These are phyloP conservation scores for Eilema griseolum DNA, from an alignment of 2,888 invertebrate genomes.

Conservation along the genomic window DNA sequence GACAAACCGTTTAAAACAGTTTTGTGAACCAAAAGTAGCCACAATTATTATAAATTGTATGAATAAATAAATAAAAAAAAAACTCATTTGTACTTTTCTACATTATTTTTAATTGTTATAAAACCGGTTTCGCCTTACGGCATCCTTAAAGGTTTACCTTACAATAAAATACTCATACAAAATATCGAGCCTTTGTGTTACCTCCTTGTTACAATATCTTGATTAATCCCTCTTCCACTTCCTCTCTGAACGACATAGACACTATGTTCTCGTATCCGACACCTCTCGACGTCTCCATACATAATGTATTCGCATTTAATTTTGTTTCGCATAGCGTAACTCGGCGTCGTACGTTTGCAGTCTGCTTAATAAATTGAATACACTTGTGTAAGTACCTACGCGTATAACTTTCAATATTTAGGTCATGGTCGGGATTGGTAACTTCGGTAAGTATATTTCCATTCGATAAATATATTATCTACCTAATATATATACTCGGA, in stretches of 20 bases:
- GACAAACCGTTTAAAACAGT: no score
- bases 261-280: slow-evolving; percentile 9
- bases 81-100: no score
- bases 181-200: background rate
- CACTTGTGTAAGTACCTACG: background rate
- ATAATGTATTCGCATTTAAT: slow-evolving; percentile 16
- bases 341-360: slow-evolving; percentile 3
- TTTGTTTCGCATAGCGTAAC: slow-evolving; percentile 14
- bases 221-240: slow-evolving; percentile 13
- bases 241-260: slow-evolving; percentile 5
- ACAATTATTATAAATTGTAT: no score
- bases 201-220: slow-evolving; percentile 5
- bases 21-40: no score
- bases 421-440: background rate
- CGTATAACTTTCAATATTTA: background rate
- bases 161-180: no score
- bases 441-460: background rate
- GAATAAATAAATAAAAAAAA: no score
- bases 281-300: slow-evolving; percentile 9
- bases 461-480: background rate
- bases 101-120: no score
- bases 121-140: no score
- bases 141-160: no score
- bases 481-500: background rate
- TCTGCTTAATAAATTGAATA: slow-evolving; percentile 21